phyloP scores from a whole-genome alignment of 2,888 invertebrate genomes.

The Tanypteryx hageni region DNA sequence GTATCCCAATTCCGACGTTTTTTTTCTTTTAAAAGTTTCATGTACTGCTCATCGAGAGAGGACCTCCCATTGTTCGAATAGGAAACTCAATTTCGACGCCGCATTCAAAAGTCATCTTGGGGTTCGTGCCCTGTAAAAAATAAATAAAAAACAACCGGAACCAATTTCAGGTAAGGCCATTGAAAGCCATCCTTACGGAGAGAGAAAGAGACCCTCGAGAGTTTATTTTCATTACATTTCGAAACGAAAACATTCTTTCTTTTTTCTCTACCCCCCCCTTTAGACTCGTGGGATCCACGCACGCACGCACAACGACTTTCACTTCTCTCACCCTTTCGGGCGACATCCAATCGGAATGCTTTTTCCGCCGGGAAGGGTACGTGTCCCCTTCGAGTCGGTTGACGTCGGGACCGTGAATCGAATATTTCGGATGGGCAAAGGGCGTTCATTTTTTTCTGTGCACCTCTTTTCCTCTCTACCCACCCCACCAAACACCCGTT shows the following conservation, averaged over 20 bases:
- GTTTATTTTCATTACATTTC: not conserved
- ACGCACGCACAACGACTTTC: not conserved
- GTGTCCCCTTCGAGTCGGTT: not conserved
- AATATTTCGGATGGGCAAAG: not conserved
- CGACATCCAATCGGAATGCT: not conserved
- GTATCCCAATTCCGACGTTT: not conserved
- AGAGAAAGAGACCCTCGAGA: not conserved
- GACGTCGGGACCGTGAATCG: not conserved
- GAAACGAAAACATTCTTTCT: not conserved
- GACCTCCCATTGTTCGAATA: not conserved
- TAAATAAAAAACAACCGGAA: slow-evolving; percentile 12
- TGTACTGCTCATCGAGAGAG: not conserved
- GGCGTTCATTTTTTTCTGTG: too few species aligned
- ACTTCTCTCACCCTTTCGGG: not conserved
- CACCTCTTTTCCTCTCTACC: too few species aligned
- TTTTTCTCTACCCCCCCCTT: not conserved
- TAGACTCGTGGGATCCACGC: not conserved
- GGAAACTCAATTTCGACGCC: not conserved
- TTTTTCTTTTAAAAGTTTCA: not conserved
- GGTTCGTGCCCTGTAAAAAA: not conserved
- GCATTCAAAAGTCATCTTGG: not conserved
- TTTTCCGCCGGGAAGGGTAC: not conserved
- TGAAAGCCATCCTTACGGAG: not conserved
- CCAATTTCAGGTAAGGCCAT: not conserved
- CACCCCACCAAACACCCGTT: too few species aligned